Evolutionary conservation across 2,888 invertebrate genomes (phyloP).

Genomic region (Metalampra italica): DNA sequence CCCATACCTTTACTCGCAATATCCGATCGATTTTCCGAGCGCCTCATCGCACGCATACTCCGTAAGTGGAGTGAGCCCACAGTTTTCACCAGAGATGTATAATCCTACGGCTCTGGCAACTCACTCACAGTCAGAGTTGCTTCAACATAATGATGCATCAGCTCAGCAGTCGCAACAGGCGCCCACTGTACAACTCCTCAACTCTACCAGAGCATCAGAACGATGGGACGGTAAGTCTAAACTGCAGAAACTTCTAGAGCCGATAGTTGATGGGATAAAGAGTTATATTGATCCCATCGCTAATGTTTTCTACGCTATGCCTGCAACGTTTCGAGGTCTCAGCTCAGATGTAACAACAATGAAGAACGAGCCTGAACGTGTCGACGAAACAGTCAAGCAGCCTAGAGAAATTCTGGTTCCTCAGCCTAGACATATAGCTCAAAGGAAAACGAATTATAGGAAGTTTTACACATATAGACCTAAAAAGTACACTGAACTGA

Average conservation of each 20-base stretch:
- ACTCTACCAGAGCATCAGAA: constrained; percentile 66
- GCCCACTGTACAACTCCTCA: constrained; percentile 56
- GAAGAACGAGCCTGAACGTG: constrained; percentile 36
- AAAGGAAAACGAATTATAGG: constrained; percentile 57
- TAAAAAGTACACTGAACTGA: constrained; percentile 62
- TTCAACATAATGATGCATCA: constrained; percentile 64
- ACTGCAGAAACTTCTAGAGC: constrained; percentile 67
- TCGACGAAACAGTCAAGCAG: constrained; percentile 47
- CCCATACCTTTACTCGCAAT: constrained; percentile 74
- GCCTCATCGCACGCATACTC: constrained; percentile 76
- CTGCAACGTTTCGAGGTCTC: constrained; percentile 63
- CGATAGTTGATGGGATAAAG: constrained; percentile 56
- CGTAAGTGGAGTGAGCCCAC: constrained; percentile 69
- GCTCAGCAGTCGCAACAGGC: constrained; percentile 76
- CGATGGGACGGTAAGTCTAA: constrained; percentile 76
- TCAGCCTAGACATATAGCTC: constrained; percentile 65
- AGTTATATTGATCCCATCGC: constrained; percentile 62
- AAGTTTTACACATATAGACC: constrained; percentile 44
- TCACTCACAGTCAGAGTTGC: constrained; percentile 59
- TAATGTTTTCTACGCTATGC: constrained; percentile 62
- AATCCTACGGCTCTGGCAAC: constrained; percentile 61
- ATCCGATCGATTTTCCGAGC: constrained; percentile 76
- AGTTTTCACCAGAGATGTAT: constrained; percentile 71
- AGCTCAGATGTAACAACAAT: constrained; percentile 57
- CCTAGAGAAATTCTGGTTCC: constrained; percentile 60